Conservation (phyloP, 2,888 invertebrate genomes). For the Caenorhabditis macrosperma region DNA sequence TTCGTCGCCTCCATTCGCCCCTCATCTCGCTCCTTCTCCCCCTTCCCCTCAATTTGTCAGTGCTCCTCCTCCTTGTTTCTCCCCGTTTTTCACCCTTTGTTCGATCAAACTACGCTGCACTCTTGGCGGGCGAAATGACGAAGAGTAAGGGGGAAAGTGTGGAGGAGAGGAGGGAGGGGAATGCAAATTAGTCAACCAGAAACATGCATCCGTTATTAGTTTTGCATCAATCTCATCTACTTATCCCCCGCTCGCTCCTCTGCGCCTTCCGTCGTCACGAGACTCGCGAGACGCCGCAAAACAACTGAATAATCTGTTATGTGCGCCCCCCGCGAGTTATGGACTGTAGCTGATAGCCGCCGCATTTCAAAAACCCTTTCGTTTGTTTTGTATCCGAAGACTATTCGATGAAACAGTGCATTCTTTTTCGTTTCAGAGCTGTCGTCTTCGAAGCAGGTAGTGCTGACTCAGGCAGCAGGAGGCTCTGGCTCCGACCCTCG, state of each 20-base stretch:
- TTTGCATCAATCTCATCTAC: constrained; percentile 56
- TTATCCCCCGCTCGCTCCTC: constrained; percentile 27
- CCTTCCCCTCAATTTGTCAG: background rate
- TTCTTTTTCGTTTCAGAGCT: constrained; percentile 33
- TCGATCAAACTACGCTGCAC: constrained; percentile 31
- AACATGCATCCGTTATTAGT: constrained; percentile 56
- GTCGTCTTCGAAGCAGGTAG: constrained; percentile 60
- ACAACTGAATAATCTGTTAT: constrained; percentile 21
- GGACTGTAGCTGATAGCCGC: background rate
- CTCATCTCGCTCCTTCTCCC: background rate
- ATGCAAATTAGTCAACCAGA: constrained; percentile 58
- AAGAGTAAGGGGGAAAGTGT: constrained; percentile 18
- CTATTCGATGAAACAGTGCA: background rate
- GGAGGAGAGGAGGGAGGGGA: constrained; percentile 28
- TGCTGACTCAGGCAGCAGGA: constrained; percentile 62
- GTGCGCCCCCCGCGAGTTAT: background rate
- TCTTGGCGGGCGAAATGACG: constrained; percentile 7
- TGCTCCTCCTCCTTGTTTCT: constrained; percentile 12
- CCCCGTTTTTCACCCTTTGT: constrained; percentile 20
- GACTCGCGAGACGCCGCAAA: constrained; percentile 7
- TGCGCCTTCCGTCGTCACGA: constrained; percentile 22
- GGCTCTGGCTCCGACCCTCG: constrained; percentile 53
- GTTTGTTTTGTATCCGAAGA: no score
- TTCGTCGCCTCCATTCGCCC: background rate
- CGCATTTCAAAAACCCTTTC: no score